These are phyloP conservation scores for Oophaga sylvatica DNA, from an alignment of 2,797 vertebrate species.

Conservation along the genomic window DNA sequence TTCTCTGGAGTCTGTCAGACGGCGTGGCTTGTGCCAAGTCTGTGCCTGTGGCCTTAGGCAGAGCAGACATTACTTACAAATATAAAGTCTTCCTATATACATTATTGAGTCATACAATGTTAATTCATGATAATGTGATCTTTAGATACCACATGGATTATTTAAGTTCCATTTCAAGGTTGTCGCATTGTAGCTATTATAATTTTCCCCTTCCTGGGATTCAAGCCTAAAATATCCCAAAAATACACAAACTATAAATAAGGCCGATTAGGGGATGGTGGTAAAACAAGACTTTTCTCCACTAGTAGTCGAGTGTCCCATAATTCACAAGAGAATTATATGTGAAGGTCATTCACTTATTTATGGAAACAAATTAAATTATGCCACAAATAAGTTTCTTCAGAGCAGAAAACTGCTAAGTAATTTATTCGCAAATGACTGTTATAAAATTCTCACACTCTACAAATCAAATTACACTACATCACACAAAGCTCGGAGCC, in stretches of 20 bases:
- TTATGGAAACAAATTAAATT: conserved; percentile 71
- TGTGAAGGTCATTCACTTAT: conserved; percentile 73
- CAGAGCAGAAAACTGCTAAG: conserved; percentile 69
- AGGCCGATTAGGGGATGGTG: conserved; percentile 52
- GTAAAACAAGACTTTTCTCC: conserved; percentile 64
- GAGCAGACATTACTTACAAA: too few relatives aligned
- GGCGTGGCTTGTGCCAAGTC: too few relatives aligned
- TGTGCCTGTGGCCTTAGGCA: too few relatives aligned
- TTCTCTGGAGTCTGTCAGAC: too few relatives aligned
- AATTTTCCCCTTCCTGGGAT: not conserved
- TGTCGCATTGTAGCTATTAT: not conserved
- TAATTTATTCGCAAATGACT: conserved; percentile 69
- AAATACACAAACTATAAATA: conserved; percentile 1
- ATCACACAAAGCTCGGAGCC: conserved; percentile 51
- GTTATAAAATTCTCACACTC: conserved; percentile 68
- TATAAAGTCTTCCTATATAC: not conserved
- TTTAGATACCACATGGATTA: not conserved
- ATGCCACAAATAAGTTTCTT: conserved; percentile 72
- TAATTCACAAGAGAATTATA: conserved; percentile 69
- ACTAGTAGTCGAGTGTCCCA: conserved; percentile 51
- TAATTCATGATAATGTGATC: conserved; percentile 11
- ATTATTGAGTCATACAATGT: not conserved
- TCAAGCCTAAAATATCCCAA: not conserved
- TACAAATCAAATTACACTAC: conserved; percentile 64
- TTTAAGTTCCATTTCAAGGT: not conserved